Evolutionary conservation across 2,888 invertebrate genomes (phyloP).

Genomic region (Parnassius smintheus): DNA sequence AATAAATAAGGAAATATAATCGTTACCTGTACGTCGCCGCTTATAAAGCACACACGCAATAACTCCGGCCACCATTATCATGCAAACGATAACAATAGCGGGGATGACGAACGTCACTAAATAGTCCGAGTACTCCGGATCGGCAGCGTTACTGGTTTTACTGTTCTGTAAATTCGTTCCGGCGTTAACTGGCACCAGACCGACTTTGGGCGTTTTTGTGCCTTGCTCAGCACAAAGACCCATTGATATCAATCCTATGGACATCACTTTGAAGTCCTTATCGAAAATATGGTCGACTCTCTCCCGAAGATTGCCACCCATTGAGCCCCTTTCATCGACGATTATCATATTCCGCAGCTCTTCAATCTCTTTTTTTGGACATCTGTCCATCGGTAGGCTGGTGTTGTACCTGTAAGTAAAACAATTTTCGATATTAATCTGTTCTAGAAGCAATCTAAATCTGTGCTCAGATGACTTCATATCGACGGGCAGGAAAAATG

Average conservation of each 20-base stretch:
- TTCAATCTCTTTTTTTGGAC: slow-evolving; percentile 89
- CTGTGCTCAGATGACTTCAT: too few species aligned
- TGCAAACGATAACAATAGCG: slow-evolving; percentile 91
- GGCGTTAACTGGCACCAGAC: slow-evolving; percentile 40
- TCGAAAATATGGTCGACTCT: slow-evolving; percentile 85
- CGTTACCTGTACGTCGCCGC: slow-evolving; percentile 89
- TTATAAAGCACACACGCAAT: slow-evolving; percentile 94
- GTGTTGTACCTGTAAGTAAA: slow-evolving; percentile 84
- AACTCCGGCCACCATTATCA: slow-evolving; percentile 92
- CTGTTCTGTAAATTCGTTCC: slow-evolving; percentile 52
- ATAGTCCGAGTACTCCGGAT: slow-evolving; percentile 73
- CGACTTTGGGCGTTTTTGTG: slow-evolving; percentile 59
- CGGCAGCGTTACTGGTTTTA: slow-evolving; percentile 47
- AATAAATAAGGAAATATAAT: not conserved
- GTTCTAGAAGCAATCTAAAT: too few species aligned
- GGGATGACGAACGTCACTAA: slow-evolving; percentile 93
- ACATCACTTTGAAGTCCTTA: slow-evolving; percentile 85
- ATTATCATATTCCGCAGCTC: slow-evolving; percentile 86
- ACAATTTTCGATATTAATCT: too few species aligned
- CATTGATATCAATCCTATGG: slow-evolving; percentile 82
- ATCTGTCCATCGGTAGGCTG: slow-evolving; percentile 85
- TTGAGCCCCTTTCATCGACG: slow-evolving; percentile 78
- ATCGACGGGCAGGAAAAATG: too few species aligned
- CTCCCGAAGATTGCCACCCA: slow-evolving; percentile 64
- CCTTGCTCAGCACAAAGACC: slow-evolving; percentile 80